phyloP scores from a whole-genome alignment of 23 tunicate species.

The Phallusia fumigata region DNA sequence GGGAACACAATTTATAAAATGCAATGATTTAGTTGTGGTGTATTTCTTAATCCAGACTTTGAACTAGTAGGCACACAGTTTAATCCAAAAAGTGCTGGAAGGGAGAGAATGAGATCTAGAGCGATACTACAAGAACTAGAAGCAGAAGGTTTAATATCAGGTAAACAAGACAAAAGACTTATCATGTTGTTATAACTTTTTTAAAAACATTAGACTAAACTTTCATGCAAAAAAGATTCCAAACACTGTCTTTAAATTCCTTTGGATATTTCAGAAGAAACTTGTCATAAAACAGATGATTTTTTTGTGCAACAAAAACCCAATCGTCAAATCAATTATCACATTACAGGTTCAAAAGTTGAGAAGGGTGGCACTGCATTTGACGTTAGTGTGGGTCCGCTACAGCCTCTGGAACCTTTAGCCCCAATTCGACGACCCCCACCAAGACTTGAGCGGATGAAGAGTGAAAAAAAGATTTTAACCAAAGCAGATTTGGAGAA shows the following conservation, averaged over 20 bases:
- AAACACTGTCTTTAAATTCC: no score
- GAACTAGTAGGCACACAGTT: constrained; percentile 61
- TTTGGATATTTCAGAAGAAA: no score
- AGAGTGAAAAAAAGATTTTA: constrained; percentile 40
- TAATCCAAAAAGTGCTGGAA: constrained; percentile 47
- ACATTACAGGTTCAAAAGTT: constrained; percentile 54
- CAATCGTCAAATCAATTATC: no score
- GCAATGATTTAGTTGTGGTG: not conserved
- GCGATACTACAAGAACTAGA: constrained; percentile 81
- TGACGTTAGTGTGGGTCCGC: constrained; percentile 63
- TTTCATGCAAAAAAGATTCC: no score
- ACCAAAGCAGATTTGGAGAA: constrained; percentile 76
- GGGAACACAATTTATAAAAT: not conserved
- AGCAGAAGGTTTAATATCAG: constrained; percentile 86
- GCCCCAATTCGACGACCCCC: constrained; percentile 78
- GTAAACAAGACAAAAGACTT: constrained; percentile 23
- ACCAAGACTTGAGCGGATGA: constrained; percentile 68
- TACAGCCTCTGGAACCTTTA: constrained; percentile 59
- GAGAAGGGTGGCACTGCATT: constrained; percentile 86
- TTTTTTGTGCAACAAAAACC: no score
- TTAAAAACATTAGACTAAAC: no score
- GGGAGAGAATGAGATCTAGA: constrained; percentile 69
- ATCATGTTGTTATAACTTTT: no score
- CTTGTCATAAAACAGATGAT: no score
- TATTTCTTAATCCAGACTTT: constrained; percentile 38